Percentiles rank a stretch among this genome's conserved stretches.
Evolutionary conservation across 2,888 invertebrate genomes (phyloP).

Genomic region (Eupithecia vulgata): DNA sequence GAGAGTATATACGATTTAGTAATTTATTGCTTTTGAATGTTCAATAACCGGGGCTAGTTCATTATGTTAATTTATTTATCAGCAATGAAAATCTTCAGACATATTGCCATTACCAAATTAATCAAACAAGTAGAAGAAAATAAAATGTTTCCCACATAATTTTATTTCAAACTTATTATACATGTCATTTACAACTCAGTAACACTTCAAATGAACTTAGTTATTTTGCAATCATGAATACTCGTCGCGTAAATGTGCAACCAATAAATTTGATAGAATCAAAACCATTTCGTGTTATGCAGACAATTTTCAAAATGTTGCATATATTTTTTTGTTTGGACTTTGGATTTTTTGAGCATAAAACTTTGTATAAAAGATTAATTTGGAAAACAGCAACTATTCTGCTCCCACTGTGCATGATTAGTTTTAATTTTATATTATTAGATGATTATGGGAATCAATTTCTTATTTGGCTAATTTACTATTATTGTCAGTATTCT

Average conservation of each 20-base stretch:
- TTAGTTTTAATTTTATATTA: not conserved
- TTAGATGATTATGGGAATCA: no score
- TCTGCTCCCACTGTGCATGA: not conserved
- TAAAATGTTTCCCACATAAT: not conserved
- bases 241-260: not conserved
- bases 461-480: not conserved
- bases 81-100: no score
- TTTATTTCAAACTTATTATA: not conserved
- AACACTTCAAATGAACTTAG: not conserved
- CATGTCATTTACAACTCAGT: no score
- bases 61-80: no score
- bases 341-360: constrained; percentile 4
- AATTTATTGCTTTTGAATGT: not conserved
- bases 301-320: not conserved
- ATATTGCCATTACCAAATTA: no score
- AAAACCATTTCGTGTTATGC: not conserved
- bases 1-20: no score
- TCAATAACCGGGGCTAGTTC: no score
- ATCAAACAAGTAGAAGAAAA: not conserved
- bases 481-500: not conserved
- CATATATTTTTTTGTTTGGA: constrained; percentile 5
- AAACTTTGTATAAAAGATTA: not conserved
- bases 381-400: not conserved
- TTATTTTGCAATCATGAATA: not conserved
- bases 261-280: not conserved